Conservation (phyloP, 2,113 vertebrate genomes). For the Lipophrys pholis region DNA sequence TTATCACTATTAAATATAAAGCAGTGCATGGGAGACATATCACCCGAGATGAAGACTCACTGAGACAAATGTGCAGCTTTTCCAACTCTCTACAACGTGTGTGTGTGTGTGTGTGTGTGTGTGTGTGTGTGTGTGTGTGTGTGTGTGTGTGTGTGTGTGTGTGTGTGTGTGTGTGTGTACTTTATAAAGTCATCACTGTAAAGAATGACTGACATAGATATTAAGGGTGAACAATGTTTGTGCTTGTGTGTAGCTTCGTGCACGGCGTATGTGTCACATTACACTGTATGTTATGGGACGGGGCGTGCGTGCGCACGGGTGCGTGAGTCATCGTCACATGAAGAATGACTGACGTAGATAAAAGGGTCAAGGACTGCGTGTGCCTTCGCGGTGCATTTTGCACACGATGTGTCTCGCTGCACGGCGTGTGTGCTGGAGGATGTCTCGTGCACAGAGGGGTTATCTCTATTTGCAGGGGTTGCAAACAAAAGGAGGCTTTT, state of each 20-base stretch:
- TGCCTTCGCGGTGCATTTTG: too few relatives aligned
- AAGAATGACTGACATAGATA: constrained; percentile 8
- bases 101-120: constrained; percentile 1
- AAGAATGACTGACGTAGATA: too few relatives aligned
- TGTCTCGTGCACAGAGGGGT: too few relatives aligned
- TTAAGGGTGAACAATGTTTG: neutral
- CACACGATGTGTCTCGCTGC: neutral
- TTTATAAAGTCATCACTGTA: constrained; percentile 38
- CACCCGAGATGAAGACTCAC: constrained; percentile 51
- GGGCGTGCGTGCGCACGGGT: too few relatives aligned
- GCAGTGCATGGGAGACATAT: constrained; percentile 30
- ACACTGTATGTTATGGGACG: too few relatives aligned
- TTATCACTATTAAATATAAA: constrained; percentile 59
- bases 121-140: constrained; percentile 7
- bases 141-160: neutral
- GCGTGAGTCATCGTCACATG: too few relatives aligned
- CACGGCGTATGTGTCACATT: neutral
- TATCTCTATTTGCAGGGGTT: too few relatives aligned
- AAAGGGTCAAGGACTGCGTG: too few relatives aligned
- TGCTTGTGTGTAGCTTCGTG: neutral
- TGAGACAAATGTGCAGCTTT: constrained; percentile 48
- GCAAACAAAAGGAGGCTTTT: too few relatives aligned
- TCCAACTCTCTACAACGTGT: constrained; percentile 13
- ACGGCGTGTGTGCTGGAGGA: neutral
- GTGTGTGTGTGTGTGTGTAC: neutral